Evolutionary conservation across 2,888 invertebrate genomes (phyloP), one percentile per base, ranked within the genome.

Genomic region (Ctenicera cuprea): DNA sequence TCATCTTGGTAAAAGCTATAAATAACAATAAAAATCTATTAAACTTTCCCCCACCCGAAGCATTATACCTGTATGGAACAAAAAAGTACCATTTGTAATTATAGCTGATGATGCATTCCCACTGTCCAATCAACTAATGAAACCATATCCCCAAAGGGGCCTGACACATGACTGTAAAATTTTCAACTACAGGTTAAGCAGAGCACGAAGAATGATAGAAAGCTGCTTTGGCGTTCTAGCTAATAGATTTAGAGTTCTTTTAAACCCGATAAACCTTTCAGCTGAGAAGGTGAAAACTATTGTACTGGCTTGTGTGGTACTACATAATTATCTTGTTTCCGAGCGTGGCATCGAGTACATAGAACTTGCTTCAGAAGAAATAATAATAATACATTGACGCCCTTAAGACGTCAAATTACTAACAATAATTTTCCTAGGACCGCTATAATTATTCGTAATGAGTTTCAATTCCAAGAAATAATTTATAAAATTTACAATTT

Each of bases 311-410:
- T 61, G 18, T 38, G 20, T 61, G 5, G 38, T 41, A 11, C 20
- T 61, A 61, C 57, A 57, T 33, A 33, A 57, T n/a, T 57, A 33
- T 33, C 57, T 57, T 22, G 33, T 22, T 14, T 33, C 57, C 1
- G 16, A 30, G n/a, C 30, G 33, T 57, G 33, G 22, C 12, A 45
- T 22, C 5, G 12, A 41, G 41, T 41, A 3, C 3, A 11, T 12
- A 11, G 9, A 41, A n/a, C 3, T 3, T 12, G 12, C 12, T 41
- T 8, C 41, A 41, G 41, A 41, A 41, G n/a, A 41, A n/a, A n/a
- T n/a, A n/a, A n/a, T n/a, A n/a, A n/a, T n/a, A n/a, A n/a, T n/a
- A n/a, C n/a, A n/a, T n/a, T n/a, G n/a, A n/a, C n/a, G n/a, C n/a
- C n/a, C n/a, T n/a, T n/a, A n/a, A n/a, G n/a, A n/a, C n/a, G n/a